Base-by-base conservation (phyloP, 1,140 invertebrate genomes). In the Hyposmocoma kahamanoa region DNA sequence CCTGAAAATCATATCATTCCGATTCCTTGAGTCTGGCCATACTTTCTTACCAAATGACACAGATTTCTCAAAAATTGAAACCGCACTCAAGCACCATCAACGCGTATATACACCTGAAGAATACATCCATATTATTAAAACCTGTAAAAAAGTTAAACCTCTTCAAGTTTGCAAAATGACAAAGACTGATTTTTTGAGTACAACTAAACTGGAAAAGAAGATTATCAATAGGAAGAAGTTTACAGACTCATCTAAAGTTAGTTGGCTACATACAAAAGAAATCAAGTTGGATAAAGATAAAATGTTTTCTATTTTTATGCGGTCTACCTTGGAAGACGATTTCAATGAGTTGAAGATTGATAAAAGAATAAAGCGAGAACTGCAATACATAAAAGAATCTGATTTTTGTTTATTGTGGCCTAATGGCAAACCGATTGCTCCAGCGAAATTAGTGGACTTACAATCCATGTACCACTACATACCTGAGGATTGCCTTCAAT, bases 221-320 rank as follows among this genome's bases (percentile, higher is more conserved):
- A 47, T 47, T 22, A 15, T 39, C n/a, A 47, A 47, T 11, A 38
- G 32, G 15, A 39, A 47, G 13, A 38, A 36, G 22, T 20, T 8
- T 2, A 36, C 1, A 5, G 24, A 47, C 10, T 20, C 17, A 2
- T 8, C 2, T 22, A 36, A 36, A 20, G 22, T 47, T 15, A n/a
- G 3, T 9, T 47, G 46, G 46, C 20, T 36, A 3, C 1, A 21
- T 18, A 39, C 26, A 6, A 47, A 26, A 24, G 46, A 47, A 24
- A 39, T 39, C 11, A 28, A 6, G 24, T 6, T 28, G 72, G 22
- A 22, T 72, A 39, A 54, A 87, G 88, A 57, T 89, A 86, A 56
- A 77, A 87, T 13, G 83, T 59, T 36, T 53, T 28, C 45, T 60
- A 50, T 17, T 59, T n/a, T 6, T 11, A 28, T 28, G 24, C 24